Conservation (phyloP, 2,113 vertebrate species). For the Crotalus horridus region DNA sequence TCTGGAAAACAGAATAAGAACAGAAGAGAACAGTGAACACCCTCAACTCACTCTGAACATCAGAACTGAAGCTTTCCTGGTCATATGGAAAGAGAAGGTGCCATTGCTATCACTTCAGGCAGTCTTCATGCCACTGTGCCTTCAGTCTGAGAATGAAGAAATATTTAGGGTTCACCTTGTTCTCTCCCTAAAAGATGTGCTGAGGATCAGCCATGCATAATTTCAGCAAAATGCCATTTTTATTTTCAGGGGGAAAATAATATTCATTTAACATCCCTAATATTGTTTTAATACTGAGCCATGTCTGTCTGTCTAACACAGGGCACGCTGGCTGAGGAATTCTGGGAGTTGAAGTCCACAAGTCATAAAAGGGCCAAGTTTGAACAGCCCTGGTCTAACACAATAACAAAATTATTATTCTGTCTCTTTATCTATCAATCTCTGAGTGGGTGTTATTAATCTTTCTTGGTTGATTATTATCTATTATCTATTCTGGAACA, state of each 20-base stretch:
- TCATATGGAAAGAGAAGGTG: background rate
- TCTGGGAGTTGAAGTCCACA: too few species aligned
- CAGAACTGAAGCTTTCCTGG: background rate
- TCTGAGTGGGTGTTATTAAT: background rate
- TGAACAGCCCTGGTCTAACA: background rate
- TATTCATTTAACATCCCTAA: background rate
- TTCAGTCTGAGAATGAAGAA: background rate
- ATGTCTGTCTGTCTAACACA: background rate
- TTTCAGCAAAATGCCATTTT: background rate
- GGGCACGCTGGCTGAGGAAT: too few species aligned
- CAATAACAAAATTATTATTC: background rate
- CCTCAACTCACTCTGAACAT: background rate
- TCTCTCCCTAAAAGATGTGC: background rate
- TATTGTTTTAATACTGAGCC: background rate
- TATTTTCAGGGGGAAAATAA: background rate
- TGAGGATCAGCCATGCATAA: background rate
- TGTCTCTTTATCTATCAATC: background rate
- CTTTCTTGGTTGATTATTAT: background rate
- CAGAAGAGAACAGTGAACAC: background rate
- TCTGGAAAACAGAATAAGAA: background rate
- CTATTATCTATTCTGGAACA: background rate
- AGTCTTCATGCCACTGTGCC: background rate
- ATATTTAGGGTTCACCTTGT: background rate
- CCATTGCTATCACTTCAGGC: background rate
- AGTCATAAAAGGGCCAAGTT: too few species aligned